Evolutionary conservation across 2,113 vertebrate species (phyloP).

Genomic region (Meleagris gallopavo): DNA sequence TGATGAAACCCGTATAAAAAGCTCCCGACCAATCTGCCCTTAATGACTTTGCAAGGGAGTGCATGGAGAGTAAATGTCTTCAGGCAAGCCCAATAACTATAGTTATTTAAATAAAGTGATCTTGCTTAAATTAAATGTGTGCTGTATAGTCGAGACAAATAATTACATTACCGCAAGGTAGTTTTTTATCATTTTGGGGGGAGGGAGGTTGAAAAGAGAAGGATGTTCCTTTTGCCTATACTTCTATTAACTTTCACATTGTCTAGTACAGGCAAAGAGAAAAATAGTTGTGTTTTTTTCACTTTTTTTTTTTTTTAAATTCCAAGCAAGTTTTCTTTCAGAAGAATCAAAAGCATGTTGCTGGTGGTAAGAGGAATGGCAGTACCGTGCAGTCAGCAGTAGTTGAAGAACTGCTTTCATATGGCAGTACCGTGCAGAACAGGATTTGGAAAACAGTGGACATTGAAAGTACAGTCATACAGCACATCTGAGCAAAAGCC

Average conservation of each 20-base stretch:
- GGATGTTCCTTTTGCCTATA: not conserved
- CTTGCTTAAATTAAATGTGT: not conserved
- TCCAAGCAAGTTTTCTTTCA: not conserved
- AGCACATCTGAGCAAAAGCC: not conserved
- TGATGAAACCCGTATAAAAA: not conserved
- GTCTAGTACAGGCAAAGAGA: not conserved
- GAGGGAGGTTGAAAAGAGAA: not conserved
- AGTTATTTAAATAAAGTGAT: not conserved
- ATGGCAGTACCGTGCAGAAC: not conserved
- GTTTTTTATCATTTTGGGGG: accelerated
- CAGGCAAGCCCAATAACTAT: not conserved
- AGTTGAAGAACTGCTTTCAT: not conserved
- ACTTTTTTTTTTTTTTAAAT: not conserved
- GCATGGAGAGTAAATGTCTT: not conserved
- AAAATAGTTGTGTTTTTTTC: not conserved
- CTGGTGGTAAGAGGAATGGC: not conserved
- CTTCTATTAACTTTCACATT: not conserved
- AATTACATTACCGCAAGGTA: not conserved
- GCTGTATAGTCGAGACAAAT: not conserved
- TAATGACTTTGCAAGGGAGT: not conserved
- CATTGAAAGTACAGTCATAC: not conserved
- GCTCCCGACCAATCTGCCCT: not conserved
- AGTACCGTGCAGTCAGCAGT: not conserved
- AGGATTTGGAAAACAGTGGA: not conserved
- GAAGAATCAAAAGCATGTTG: not conserved